Conservation (phyloP, 2,797 vertebrate species). For the Oceanodroma leucorhoa region DNA sequence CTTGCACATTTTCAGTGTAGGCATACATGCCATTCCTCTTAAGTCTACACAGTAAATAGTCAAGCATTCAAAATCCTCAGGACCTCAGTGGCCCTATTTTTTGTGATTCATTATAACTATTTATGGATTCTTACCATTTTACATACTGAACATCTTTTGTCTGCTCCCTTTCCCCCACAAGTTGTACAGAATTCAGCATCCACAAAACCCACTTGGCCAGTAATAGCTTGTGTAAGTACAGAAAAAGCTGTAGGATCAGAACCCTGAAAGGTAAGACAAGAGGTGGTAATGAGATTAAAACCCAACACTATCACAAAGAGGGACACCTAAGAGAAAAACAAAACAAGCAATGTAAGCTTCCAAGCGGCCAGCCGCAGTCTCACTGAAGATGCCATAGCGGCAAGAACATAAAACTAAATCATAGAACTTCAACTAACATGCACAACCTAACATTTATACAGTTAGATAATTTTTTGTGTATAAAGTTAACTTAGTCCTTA, state of each 20-base stretch:
- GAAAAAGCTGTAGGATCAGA: slow-evolving; percentile 95
- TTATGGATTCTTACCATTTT: slow-evolving; percentile 86
- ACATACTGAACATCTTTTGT: slow-evolving; percentile 94
- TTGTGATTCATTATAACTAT: not conserved
- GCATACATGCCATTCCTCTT: not conserved
- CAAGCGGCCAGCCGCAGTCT: not conserved
- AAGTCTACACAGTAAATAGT: not conserved
- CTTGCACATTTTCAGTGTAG: not conserved
- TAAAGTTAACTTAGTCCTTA: not conserved
- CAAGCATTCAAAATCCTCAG: not conserved
- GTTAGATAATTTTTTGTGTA: not conserved
- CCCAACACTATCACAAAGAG: not conserved
- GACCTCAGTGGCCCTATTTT: not conserved
- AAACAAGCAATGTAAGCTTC: fast-evolving
- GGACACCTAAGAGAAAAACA: fast-evolving
- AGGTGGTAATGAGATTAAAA: not conserved
- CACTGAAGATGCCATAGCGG: not conserved
- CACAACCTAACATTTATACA: not conserved
- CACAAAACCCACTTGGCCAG: slow-evolving; percentile 96
- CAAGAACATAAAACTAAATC: not conserved
- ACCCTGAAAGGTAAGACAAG: slow-evolving; percentile 76
- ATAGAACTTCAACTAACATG: not conserved
- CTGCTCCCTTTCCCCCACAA: slow-evolving; percentile 94
- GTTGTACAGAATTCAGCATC: slow-evolving; percentile 95
- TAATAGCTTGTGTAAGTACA: slow-evolving; percentile 95